A percentile compares a stretch with the other conserved stretches of the same genome.
Evolutionary conservation across 64 coral and sea anemone species (phyloP).

Genomic region (Pachyseris speciosa): DNA sequence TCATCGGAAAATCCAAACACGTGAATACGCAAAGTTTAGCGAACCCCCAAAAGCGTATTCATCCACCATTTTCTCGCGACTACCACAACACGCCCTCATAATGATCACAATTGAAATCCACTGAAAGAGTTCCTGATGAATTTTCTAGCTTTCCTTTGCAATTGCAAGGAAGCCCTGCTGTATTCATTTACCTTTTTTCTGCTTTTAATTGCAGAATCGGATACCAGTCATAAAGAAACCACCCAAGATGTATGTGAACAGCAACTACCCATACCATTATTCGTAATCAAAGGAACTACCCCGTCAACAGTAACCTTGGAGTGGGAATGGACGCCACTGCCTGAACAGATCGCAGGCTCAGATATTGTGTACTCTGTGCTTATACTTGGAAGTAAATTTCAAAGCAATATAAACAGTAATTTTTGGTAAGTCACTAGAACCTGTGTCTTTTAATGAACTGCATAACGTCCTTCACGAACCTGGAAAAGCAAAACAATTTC

Average conservation of each 20-base stretch:
- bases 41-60: too few relatives aligned
- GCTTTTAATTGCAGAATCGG: neutral
- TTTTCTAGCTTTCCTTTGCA: too few relatives aligned
- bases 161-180: neutral
- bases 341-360: neutral
- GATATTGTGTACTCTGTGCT: conserved; percentile 59
- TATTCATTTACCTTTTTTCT: neutral
- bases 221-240: neutral
- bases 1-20: too few relatives aligned
- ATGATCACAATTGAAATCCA: too few relatives aligned
- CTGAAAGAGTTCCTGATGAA: too few relatives aligned
- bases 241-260: neutral
- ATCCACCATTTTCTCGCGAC: too few relatives aligned
- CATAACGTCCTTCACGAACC: too few relatives aligned
- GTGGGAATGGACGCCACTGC: conserved; percentile 52
- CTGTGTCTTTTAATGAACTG: too few relatives aligned
- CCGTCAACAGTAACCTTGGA: conserved; percentile 66
- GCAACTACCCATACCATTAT: neutral
- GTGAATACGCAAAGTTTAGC: too few relatives aligned
- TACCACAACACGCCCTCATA: too few relatives aligned
- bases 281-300: conserved; percentile 80
- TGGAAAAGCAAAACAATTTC: too few relatives aligned
- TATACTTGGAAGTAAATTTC: conserved; percentile 66
- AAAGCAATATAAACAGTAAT: conserved; percentile 55
- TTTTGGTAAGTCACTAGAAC: conserved; percentile 36